Percentiles rank a stretch among this genome's conserved stretches.
Conservation (phyloP, 2,888 invertebrate genomes). For the Leucoma salicis region DNA sequence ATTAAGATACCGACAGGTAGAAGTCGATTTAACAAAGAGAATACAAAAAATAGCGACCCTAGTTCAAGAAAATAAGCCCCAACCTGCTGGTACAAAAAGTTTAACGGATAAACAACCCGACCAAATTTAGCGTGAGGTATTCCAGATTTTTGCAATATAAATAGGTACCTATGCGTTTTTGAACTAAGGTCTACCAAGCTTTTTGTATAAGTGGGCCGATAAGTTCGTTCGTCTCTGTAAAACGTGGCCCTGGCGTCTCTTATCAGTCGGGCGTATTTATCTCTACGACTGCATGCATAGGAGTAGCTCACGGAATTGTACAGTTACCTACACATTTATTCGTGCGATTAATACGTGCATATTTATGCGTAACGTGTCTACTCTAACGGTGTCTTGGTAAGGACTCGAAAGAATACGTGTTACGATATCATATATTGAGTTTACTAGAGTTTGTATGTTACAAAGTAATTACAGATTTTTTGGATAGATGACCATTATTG, state of each 20-base stretch:
- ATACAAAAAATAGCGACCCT: constrained; percentile 39
- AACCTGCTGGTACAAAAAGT: constrained; percentile 43
- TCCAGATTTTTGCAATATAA: constrained; percentile 43
- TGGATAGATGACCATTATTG: no score
- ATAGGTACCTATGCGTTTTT: constrained; percentile 37
- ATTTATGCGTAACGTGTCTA: constrained; percentile 76
- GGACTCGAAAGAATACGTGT: constrained; percentile 63
- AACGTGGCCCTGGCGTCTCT: constrained; percentile 1
- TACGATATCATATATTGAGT: no score
- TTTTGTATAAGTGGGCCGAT: constrained; percentile 6
- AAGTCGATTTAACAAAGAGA: constrained; percentile 28
- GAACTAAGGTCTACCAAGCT: constrained; percentile 11
- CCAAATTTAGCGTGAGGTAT: constrained; percentile 51
- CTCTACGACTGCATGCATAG: constrained; percentile 51
- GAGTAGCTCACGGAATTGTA: constrained; percentile 60
- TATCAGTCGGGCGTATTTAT: constrained; percentile 7
- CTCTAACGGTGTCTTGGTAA: constrained; percentile 67
- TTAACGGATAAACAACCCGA: constrained; percentile 39
- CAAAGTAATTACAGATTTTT: no score
- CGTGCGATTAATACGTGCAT: constrained; percentile 74
- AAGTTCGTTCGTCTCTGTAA: constrained; percentile 8
- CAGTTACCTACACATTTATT: constrained; percentile 71
- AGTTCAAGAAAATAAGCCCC: constrained; percentile 42
- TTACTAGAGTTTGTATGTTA: no score
- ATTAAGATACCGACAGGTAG: constrained; percentile 32